Evolutionary conservation across 2,113 vertebrate species (phyloP).

Genomic region (Gambusia affinis): DNA sequence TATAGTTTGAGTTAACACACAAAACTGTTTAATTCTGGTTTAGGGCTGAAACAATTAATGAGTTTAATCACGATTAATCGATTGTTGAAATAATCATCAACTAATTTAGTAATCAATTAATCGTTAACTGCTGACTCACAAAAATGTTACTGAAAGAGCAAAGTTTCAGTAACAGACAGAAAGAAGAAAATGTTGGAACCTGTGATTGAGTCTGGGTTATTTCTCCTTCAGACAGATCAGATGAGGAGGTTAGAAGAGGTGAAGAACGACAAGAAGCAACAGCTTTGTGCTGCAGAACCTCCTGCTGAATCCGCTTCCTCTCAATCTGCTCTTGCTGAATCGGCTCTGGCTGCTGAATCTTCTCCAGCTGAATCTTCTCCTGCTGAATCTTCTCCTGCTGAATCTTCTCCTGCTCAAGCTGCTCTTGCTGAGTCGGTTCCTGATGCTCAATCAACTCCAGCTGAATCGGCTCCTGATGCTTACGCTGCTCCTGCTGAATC

Average conservation of each 20-base stretch:
- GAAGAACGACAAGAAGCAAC: slow-evolving; percentile 29
- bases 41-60: too few relatives aligned
- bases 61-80: too few relatives aligned
- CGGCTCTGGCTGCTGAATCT: too few relatives aligned
- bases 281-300: background rate
- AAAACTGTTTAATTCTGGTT: too few relatives aligned
- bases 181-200: slow-evolving; percentile 66
- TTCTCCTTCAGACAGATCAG: background rate
- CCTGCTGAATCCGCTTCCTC: slow-evolving; percentile 44
- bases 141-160: too few relatives aligned
- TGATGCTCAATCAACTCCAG: slow-evolving; percentile 54
- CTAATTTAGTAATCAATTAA: too few relatives aligned
- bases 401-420: slow-evolving; percentile 54
- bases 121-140: too few relatives aligned
- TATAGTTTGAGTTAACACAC: too few relatives aligned
- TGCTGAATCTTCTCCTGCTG: slow-evolving; percentile 7
- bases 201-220: slow-evolving; percentile 40
- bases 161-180: background rate
- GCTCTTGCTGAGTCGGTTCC: slow-evolving; percentile 66
- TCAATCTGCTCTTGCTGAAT: slow-evolving; percentile 28
- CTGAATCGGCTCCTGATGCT: background rate
- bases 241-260: slow-evolving; percentile 7
- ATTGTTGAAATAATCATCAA: too few relatives aligned
- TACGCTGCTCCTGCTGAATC: slow-evolving; percentile 3
- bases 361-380: background rate